Conservation (phyloP, 1,140 invertebrate genomes). For the Trichonephila clavata region DNA sequence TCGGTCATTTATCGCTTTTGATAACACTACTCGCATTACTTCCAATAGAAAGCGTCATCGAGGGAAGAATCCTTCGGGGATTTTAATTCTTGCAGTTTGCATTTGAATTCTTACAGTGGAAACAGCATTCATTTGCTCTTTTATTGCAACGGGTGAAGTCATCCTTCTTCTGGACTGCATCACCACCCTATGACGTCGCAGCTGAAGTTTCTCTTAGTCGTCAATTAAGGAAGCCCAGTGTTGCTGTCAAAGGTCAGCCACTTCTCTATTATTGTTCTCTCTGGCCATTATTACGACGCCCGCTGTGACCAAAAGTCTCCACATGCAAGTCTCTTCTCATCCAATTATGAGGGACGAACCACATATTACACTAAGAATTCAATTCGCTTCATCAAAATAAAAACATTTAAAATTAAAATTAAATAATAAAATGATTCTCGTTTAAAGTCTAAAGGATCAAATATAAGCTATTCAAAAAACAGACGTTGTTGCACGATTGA, state of each 20-base stretch:
- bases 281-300: conserved; percentile 65
- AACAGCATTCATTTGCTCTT: conserved; percentile 50
- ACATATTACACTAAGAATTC: neutral
- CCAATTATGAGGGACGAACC: neutral
- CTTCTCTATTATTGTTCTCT: conserved; percentile 66
- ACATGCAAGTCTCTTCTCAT: conserved; percentile 14
- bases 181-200: conserved; percentile 35
- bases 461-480: too few species aligned
- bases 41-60: neutral
- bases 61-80: neutral
- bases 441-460: too few species aligned
- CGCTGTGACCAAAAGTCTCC: conserved; percentile 62
- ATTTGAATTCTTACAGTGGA: neutral
- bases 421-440: too few species aligned
- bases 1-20: conserved; percentile 16
- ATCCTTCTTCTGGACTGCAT: conserved; percentile 30
- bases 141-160: conserved; percentile 27
- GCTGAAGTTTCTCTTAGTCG: conserved; percentile 42
- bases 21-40: neutral
- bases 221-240: conserved; percentile 66
- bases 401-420: too few species aligned
- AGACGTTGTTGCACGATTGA: too few species aligned
- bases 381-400: too few species aligned
- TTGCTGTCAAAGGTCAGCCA: conserved; percentile 67
- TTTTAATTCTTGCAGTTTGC: neutral